These are phyloP conservation scores for Eufriesea mexicana DNA, from an alignment of 1,140 invertebrate genomes.

Conservation along the genomic window DNA sequence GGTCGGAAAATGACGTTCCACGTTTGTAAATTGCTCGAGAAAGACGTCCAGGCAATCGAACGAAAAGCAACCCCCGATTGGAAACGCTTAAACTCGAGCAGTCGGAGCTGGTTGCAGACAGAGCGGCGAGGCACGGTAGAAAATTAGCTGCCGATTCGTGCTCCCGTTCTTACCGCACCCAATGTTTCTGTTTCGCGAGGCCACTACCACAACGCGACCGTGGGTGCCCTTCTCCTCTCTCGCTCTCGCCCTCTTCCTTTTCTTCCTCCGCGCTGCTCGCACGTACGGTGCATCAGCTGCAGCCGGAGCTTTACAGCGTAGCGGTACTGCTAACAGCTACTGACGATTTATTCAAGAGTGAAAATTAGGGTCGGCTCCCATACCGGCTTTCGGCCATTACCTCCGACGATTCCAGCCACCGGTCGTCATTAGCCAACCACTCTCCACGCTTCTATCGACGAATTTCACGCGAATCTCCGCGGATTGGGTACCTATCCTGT, in stretches of 20 bases:
- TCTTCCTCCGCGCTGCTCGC: conserved; percentile 1
- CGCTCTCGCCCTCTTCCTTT: conserved; percentile 20
- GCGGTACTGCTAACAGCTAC: conserved; percentile 49
- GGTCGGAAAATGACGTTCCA: too few relatives aligned
- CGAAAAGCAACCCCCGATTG: not conserved
- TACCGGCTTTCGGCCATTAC: conserved; percentile 40
- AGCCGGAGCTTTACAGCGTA: conserved; percentile 32
- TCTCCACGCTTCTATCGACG: conserved; percentile 21
- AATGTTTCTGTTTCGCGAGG: conserved; percentile 43
- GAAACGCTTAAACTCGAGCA: not conserved
- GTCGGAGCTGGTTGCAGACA: not conserved
- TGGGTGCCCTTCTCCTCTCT: not conserved
- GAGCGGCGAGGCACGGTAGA: not conserved
- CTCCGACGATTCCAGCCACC: conserved; percentile 33
- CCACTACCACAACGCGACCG: not conserved
- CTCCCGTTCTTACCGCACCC: conserved; percentile 31
- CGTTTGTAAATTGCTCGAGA: too few relatives aligned
- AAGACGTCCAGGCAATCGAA: conserved; percentile 6
- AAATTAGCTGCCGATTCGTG: conserved; percentile 35
- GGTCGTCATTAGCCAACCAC: conserved; percentile 16
- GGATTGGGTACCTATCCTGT: not conserved
- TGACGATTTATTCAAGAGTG: conserved; percentile 55
- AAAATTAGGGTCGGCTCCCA: conserved; percentile 45
- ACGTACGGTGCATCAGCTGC: conserved; percentile 47
- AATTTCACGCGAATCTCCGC: not conserved